Evolutionary conservation across 1,140 invertebrate species (phyloP).

Genomic region (Aleiodes sp.): DNA sequence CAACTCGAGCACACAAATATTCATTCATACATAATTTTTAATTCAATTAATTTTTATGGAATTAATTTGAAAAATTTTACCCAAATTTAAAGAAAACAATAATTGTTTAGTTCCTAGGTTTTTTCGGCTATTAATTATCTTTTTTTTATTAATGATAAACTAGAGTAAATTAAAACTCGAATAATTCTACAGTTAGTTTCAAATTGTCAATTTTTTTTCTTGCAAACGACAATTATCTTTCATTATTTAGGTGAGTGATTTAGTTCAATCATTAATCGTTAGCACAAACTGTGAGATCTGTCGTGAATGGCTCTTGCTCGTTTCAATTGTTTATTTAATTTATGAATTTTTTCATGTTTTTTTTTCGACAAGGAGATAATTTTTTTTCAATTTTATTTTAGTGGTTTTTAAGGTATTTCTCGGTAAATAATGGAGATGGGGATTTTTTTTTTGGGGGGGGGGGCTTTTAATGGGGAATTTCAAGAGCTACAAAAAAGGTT

Average conservation of each 20-base stretch:
- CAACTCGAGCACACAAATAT: conserved; percentile 18
- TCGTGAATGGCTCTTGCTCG: conserved; percentile 57
- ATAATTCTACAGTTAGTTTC: conserved; percentile 50
- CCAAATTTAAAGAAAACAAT: conserved; percentile 35
- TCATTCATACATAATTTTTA: conserved; percentile 6
- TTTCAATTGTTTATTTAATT: conserved; percentile 41
- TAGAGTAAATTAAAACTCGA: conserved; percentile 53
- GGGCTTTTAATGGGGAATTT: no score
- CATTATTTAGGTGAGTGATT: conserved; percentile 32
- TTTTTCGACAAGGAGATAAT: neutral
- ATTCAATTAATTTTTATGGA: neutral
- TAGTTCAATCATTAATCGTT: conserved; percentile 43
- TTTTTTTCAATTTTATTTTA: conserved; percentile 10
- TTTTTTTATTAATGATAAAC: conserved; percentile 35
- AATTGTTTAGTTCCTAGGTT: conserved; percentile 1
- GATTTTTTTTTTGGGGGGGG: no score
- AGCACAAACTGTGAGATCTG: conserved; percentile 61
- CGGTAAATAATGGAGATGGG: no score
- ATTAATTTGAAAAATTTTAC: neutral
- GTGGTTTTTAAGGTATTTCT: neutral
- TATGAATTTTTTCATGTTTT: conserved; percentile 19
- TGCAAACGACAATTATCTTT: neutral
- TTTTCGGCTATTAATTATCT: conserved; percentile 14
- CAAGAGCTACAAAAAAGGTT: no score
- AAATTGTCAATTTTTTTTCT: conserved; percentile 7